phyloP scores from a whole-genome alignment of 2,888 invertebrate genomes.

The Leistus spinibarbis region DNA sequence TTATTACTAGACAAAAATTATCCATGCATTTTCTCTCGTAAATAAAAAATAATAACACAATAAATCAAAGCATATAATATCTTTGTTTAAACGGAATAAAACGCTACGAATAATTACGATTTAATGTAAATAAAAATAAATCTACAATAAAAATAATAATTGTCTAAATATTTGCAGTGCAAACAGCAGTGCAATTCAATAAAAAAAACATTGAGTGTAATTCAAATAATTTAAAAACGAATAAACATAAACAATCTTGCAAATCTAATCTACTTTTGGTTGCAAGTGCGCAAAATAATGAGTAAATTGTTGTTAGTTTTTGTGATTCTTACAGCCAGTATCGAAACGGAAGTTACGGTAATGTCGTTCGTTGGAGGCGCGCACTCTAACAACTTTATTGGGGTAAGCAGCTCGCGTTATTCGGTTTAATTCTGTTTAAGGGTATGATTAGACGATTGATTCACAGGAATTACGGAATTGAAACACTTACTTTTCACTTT shows the following conservation, averaged over 20 bases:
- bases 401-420: slow-evolving; percentile 44
- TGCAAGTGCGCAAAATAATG: slow-evolving; percentile 2
- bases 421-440: slow-evolving; percentile 13
- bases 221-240: not conserved
- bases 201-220: not conserved
- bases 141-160: not conserved
- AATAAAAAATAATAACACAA: too few relatives aligned
- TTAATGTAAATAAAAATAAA: not conserved
- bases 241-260: not conserved
- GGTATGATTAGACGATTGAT: slow-evolving; percentile 17
- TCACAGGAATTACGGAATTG: slow-evolving; percentile 9
- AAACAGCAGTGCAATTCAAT: not conserved
- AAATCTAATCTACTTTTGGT: slow-evolving; percentile 2
- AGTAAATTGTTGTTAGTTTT: not conserved
- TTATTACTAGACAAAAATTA: too few relatives aligned
- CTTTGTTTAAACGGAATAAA: not conserved
- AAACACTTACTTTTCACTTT: slow-evolving; percentile 89
- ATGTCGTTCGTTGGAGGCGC: slow-evolving; percentile 54
- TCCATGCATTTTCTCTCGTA: too few relatives aligned
- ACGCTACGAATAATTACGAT: not conserved
- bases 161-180: not conserved
- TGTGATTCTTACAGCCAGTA: slow-evolving; percentile 53
- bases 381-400: slow-evolving; percentile 52
- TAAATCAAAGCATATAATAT: too few relatives aligned
- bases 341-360: slow-evolving; percentile 55